Evolutionary conservation across 2,888 invertebrate species (phyloP), one percentile per base, ranked within the genome.

Genomic region (Ceramica pisi): DNA sequence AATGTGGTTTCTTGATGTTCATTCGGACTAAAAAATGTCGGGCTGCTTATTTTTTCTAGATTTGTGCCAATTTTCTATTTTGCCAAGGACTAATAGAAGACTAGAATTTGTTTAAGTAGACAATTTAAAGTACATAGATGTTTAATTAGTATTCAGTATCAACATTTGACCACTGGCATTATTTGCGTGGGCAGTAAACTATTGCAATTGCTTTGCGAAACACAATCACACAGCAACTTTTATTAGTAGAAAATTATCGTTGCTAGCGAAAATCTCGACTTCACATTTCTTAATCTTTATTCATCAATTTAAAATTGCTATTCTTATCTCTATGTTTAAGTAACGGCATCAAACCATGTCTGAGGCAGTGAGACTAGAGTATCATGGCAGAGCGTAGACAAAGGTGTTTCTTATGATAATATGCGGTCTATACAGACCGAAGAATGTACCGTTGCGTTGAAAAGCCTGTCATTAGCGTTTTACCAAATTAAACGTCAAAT

Each of bases 401-500:
- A 73, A 80, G 57, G 59, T 68, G 46, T 71, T 78, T 73, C 68
- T 68, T 68, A 77, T 56, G 62, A 80, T 71, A 72, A 76, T 80
- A 72, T 71, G 60, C 71, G 35, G 64, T 63, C 71, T 60, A 46
- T 44, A 78, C 59, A 71, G 62, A 71, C 71, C 68, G 64, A 80
- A n/a, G 61, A 75, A 79, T 80, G 68, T 89, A 88, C 90, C 88
- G 90, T 89, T 87, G 74, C 48, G 69, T 75, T 76, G 68, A 68
- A 62, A 83, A 80, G 75, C 80, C 77, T 83, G 82, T 83, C 81
- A 81, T 85, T 80, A 79, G 64, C 71, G 81, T 80, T 78, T 83
- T 74, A 80, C 77, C 76, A 86, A 84, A 86, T 87, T 84, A 77
- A 81, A 81, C 78, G 65, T 78, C 82, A 79, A 76, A 71, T 66